A percentile compares a stretch with the other conserved stretches of the same genome.
These are phyloP conservation scores for Tyrannus savana DNA, from an alignment of 2,113 vertebrate genomes.

Conservation along the genomic window DNA sequence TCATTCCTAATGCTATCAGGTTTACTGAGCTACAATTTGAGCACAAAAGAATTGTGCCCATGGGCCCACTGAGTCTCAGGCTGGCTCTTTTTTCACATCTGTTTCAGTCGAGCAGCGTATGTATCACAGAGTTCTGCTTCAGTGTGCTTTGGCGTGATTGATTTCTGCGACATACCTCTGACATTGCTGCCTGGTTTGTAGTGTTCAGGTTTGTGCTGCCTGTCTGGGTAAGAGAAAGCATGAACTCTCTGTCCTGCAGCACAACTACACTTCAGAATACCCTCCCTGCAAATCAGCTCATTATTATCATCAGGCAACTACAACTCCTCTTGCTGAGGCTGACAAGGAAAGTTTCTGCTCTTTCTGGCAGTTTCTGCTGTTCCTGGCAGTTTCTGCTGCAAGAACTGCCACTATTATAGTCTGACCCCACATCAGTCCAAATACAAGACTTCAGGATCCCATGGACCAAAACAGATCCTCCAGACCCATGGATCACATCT, in stretches of 20 bases:
- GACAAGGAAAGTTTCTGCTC: not conserved
- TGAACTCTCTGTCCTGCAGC: not conserved
- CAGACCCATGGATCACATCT: accelerated
- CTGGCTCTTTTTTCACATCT: not conserved
- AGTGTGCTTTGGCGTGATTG: not conserved
- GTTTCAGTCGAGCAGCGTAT: not conserved
- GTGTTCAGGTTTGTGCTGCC: not conserved
- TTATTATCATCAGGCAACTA: not conserved
- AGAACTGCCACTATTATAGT: not conserved
- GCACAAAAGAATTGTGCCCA: not conserved
- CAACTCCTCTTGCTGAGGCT: not conserved
- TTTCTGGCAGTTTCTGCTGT: not conserved
- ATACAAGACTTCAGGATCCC: not conserved
- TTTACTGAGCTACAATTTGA: not conserved
- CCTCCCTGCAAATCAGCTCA: not conserved
- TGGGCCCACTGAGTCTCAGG: not conserved
- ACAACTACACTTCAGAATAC: not conserved
- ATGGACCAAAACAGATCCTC: not conserved
- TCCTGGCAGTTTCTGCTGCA: not conserved
- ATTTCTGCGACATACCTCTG: not conserved
- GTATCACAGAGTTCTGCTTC: not conserved
- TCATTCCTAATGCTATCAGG: not conserved
- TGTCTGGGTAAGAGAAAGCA: not conserved
- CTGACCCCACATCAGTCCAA: not conserved
- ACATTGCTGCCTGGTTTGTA: not conserved